These are phyloP conservation scores for Suricata suricatta DNA, from an alignment of 2,113 vertebrate genomes.

Conservation along the genomic window DNA sequence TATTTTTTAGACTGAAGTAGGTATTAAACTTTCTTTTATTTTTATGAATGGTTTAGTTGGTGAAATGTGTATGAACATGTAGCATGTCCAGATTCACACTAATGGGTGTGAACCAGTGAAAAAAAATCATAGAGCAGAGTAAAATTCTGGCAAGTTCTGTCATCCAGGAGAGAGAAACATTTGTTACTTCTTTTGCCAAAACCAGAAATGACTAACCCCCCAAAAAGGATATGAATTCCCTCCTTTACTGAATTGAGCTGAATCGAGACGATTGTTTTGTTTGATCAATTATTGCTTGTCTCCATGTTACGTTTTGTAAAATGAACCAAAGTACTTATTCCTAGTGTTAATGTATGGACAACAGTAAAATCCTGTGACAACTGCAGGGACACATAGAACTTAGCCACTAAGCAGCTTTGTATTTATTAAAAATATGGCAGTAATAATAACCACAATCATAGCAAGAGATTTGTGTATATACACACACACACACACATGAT, in stretches of 20 bases:
- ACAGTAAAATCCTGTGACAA: background rate
- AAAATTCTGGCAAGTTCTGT: background rate
- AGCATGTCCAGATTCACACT: background rate
- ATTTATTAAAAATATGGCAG: background rate
- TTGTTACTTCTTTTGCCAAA: background rate
- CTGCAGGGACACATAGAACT: background rate
- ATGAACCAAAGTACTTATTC: background rate
- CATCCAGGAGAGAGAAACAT: background rate
- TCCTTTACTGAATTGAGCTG: background rate
- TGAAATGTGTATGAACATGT: background rate
- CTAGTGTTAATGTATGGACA: background rate
- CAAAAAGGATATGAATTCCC: background rate
- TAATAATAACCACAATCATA: background rate
- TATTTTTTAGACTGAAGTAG: background rate
- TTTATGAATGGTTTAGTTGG: background rate
- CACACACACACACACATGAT: no score
- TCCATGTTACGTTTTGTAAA: background rate
- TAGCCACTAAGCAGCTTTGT: background rate
- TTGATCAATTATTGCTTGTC: background rate
- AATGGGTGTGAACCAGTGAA: background rate
- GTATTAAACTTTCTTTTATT: background rate
- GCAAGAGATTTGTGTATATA: background rate
- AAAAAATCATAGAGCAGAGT: background rate
- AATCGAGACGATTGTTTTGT: background rate
- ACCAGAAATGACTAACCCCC: background rate